phyloP scores from a whole-genome alignment of 2,113 vertebrate genomes.

The Pelecanus crispus region DNA sequence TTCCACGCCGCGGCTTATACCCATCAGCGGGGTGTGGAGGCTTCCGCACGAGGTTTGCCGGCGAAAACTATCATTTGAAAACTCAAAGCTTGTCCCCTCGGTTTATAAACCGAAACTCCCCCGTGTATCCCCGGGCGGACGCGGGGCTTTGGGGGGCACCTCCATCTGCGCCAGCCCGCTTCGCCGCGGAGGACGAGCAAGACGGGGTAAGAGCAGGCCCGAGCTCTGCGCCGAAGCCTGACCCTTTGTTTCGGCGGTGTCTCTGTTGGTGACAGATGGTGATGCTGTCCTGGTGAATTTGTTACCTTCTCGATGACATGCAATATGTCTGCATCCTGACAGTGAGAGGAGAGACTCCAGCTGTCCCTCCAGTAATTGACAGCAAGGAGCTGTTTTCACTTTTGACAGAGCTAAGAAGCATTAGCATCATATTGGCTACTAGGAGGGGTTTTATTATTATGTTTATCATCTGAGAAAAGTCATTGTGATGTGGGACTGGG shows the following conservation, averaged over 20 bases:
- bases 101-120: background rate
- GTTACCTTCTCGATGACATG: constrained; percentile 87
- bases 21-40: background rate
- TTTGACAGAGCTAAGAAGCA: constrained; percentile 71
- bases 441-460: constrained; percentile 48
- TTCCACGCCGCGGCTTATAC: fast-evolving
- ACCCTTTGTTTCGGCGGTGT: constrained; percentile 78
- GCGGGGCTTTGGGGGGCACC: background rate
- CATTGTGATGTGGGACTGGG: constrained; percentile 31
- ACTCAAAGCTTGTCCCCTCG: background rate
- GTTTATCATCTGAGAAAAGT: constrained; percentile 50
- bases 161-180: background rate
- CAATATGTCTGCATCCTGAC: constrained; percentile 86
- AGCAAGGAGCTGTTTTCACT: constrained; percentile 68
- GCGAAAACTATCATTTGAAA: background rate
- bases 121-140: fast-evolving
- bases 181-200: background rate
- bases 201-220: constrained; percentile 33
- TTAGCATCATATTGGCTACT: constrained; percentile 67
- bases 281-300: constrained; percentile 82
- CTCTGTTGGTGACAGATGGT: constrained; percentile 88
- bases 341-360: constrained; percentile 82
- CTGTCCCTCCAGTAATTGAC: constrained; percentile 80
- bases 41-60: background rate
- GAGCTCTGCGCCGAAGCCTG: constrained; percentile 56